Evolutionary conservation across 1,140 invertebrate species (phyloP), one percentile per base, ranked within the genome.

Genomic region (Drosophila novamexicana): DNA sequence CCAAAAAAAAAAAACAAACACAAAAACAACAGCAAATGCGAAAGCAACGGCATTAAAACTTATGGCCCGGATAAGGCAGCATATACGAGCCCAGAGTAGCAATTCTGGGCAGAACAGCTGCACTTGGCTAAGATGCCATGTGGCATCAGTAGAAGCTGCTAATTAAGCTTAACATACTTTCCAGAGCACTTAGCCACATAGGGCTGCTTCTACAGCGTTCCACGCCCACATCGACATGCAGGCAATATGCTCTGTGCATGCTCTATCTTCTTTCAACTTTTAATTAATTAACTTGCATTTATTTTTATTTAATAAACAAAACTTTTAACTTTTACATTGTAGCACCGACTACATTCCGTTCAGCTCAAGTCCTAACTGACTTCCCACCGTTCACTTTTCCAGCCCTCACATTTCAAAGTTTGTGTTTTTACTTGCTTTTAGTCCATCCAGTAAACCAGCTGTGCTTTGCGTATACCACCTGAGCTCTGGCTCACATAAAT

Each of bases 281-380:
- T 89, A 88, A 89, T 89, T 88, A 89, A 88, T 88, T 80, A 83
- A 89, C 84, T 88, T 84, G 84, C 77, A 78, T 84, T 88, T 78
- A 78, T 83, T 67, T 89, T 83, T 83, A 89, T 88, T 84, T 84
- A 84, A 83, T 84, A 84, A 88, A 78, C 80, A 88, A 77, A 88
- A 89, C 58, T 88, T 88, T 89, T 65, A 45, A 66, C 56, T 78
- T 71, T 71, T 61, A 45, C 53, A 50, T 62, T 14, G 45, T 22
- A 57, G 58, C 37, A 40, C 34, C 44, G 54, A 29, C 3, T 29
- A 29, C 22, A 53, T 9, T n/a, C 32, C 18, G 10, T 16, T 34
- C 14, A 63, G 49, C 47, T 37, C 22, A 37, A 69, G 22, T 22
- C 36, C 36, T 8, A 42, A 49, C 16, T 42, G 8, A 63, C 53